Evolutionary conservation across 1,140 invertebrate species (phyloP).

Genomic region (Cyclargus thomasi): DNA sequence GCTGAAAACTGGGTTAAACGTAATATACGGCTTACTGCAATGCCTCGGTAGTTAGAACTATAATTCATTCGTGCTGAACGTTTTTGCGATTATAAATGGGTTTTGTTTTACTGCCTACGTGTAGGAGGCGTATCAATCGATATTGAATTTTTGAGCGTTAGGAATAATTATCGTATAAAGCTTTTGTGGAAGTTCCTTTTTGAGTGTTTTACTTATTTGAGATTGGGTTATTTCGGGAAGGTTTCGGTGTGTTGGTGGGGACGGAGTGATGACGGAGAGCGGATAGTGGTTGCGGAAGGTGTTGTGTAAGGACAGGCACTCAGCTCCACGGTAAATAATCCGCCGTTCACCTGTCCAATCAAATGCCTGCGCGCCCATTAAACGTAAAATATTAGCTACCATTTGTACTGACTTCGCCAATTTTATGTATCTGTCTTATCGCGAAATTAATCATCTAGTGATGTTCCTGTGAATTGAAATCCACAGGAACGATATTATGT

Average conservation of each 20-base stretch:
- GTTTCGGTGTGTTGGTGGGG: background rate
- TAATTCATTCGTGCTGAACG: constrained; percentile 26
- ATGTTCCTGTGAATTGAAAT: background rate
- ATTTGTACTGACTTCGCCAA: constrained; percentile 3
- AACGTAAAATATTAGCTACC: constrained; percentile 5
- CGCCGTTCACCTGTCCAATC: constrained; percentile 40
- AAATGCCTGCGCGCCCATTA: constrained; percentile 19
- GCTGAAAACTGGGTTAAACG: constrained; percentile 28
- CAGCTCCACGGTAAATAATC: constrained; percentile 36
- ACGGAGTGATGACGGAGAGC: background rate
- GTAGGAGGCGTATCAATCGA: background rate
- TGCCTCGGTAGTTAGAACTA: constrained; percentile 28
- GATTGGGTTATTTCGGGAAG: too few relatives aligned
- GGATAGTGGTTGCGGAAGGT: background rate
- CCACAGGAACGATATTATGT: too few relatives aligned
- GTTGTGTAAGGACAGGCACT: constrained; percentile 10
- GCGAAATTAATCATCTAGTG: background rate
- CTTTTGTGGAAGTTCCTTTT: too few relatives aligned
- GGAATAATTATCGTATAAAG: too few relatives aligned
- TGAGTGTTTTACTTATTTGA: too few relatives aligned
- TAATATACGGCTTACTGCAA: constrained; percentile 33
- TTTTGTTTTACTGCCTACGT: constrained; percentile 5
- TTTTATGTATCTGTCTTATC: constrained; percentile 10
- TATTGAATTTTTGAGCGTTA: background rate
- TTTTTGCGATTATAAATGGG: constrained; percentile 2